Evolutionary conservation across 2,888 invertebrate species (phyloP), one percentile per base, ranked within the genome.

Genomic region (Meloe dianella): DNA sequence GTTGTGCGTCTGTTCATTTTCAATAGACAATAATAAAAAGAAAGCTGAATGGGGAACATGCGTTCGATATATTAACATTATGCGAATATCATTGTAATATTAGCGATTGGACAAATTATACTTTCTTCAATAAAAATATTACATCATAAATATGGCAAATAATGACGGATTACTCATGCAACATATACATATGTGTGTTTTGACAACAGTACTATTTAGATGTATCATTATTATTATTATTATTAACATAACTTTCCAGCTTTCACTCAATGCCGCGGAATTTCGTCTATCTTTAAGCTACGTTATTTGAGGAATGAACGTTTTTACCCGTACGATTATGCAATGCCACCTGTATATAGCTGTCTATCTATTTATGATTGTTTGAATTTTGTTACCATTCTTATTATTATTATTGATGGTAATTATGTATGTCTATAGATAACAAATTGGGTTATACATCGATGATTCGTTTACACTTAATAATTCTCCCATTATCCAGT

Each of bases 251-350:
- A 61, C 68, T 71, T 71, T 71, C 64, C 68, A 66, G 70, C 73
- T 74, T 74, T 74, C 73, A 71, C 72, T 68, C 65, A 66, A 66
- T 61, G 66, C 71, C 70, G 61, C 66, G 32, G 66, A 71, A 65
- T 51, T 61, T 60, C 38, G 24, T 62, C 51, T 67, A 66, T 69
- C 72, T 72, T 73, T 67, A 57, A 60, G 57, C 57, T 17, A 64
- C 7, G n/a, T 17, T 41, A 17, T 7, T 41, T 41, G n/a, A 17
- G n/a, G 10, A 41, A 41, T 3, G 14, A 41, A 27, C 60, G 32
- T 60, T 54, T 64, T 38, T 30, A 24, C 14, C 22, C 61, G 9
- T 54, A 24, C 14, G 12, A 27, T 54, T 54, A 54, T 54, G 27
- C 6, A 54, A 35, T 51, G 7, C 61, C 51, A 61, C 29, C 54